phyloP scores from a whole-genome alignment of 2,113 vertebrate genomes.

The Theropithecus gelada region DNA sequence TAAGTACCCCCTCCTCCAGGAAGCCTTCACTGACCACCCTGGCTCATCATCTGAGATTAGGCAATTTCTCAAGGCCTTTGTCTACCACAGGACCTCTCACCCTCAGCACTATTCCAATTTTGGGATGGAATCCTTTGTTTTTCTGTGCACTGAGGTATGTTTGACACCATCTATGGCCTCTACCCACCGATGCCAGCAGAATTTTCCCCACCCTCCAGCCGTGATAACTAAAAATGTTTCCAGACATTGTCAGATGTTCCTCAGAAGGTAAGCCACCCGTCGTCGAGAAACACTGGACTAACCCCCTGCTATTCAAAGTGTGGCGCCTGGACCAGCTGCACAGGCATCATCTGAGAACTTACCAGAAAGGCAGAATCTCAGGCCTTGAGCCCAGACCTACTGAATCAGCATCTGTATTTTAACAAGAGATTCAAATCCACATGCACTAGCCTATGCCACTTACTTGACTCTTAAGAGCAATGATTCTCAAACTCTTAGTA shows the following conservation, averaged over 20 bases:
- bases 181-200: background rate
- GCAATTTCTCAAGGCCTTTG: background rate
- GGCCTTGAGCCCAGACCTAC: background rate
- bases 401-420: background rate
- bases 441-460: background rate
- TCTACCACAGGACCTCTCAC: background rate
- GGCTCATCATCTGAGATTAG: background rate
- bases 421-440: background rate
- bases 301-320: background rate
- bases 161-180: background rate
- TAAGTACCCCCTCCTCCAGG: background rate
- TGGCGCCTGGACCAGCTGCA: background rate
- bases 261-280: background rate
- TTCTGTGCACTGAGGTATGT: background rate
- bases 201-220: background rate
- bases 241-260: background rate
- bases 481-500: background rate
- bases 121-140: too few species aligned
- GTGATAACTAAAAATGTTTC: background rate
- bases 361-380: background rate
- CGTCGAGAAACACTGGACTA: background rate
- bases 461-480: background rate
- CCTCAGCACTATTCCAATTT: too few species aligned
- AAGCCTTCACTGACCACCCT: background rate
- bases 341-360: fast-evolving